Evolutionary conservation across 2,888 invertebrate species (phyloP), one percentile per base, ranked within the genome.

Genomic region (Melanostoma mellinum): DNA sequence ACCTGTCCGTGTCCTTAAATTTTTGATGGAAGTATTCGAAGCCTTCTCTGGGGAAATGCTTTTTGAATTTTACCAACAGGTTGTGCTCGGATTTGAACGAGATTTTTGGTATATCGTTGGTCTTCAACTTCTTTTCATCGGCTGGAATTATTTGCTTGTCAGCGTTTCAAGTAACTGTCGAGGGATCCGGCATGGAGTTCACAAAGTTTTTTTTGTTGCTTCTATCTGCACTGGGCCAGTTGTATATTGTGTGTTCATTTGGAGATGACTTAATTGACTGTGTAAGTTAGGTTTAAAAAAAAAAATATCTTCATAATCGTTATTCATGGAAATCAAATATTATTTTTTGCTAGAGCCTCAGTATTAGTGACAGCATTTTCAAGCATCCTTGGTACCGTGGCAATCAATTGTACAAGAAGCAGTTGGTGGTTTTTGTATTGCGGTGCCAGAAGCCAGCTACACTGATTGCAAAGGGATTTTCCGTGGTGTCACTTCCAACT

Each of bases 331-430:
- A 20, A 33, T 6, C 42, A 6, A 42, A 3, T 42, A 9, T 8
- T 5, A 63, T 58, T 20, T 33, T 53, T 52, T 50, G 1, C 1
- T 44, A 89, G 89, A 89, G 89, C 69, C 72, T 77, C 8, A 71
- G 79, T 33, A 76, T 89, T 3, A 65, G 79, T 9, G 61, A 85
- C 10, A 86, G 87, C 9, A 87, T 88, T 0, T 89, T 87, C 42
- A 87, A 81, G 3, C 88, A 88, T 65, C 68, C 86, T 20, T 89
- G 89, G 88, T 86, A 87, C 6, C 85, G 87, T 56, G 89, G 87
- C 0, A 86, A 87, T 0, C 33, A 63, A 33, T 77, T 85, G 0
- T 89, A 89, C 71, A 88, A 87, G 46, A 88, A 87, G 61, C 85
- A 85, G 1, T 53, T 89, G 4, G 63, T 88, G 0, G 85, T 87